Base-by-base conservation (phyloP, 2,888 invertebrate species). In the Notodonta ziczac region DNA sequence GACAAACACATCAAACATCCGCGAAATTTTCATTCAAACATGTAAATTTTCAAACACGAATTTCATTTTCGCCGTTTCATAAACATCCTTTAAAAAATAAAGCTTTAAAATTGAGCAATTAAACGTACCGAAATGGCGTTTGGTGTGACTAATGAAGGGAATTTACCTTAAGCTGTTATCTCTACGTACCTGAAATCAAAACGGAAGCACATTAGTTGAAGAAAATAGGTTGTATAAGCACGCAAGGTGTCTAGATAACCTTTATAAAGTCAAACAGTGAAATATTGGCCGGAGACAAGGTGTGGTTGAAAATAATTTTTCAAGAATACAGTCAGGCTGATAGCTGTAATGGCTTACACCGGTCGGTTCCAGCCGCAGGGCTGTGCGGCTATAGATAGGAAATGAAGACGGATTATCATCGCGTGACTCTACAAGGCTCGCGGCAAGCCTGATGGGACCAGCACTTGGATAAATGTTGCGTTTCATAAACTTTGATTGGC, bases 351-450 rank as follows among this genome's bases (percentile, higher is more conserved):
- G 90, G 87, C 87, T 90, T 87, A 86, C 79, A 79, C 78, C 68
- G 72, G 80, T 81, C 73, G 80, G 82, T 80, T 82, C 76, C 77
- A 79, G 81, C 80, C 76, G 72, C 77, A 79, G 81, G 78, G 77
- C 83, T 80, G 82, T 73, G 89, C 86, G 89, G 42, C 42, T 91
- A 93, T 92, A 92, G 93, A 93, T 91, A 92, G 91, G 91, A 91
- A 93, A 93, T 93, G 91, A 93, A 93, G 93, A 93, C 88, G 85
- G 90, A 93, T 93, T 92, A 90, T 85, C 86, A 69, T 91, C 82
- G 91, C 91, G 91, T 92, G 91, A 90, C 91, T 88, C 72, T 83
- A 86, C 87, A 86, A 83, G 84, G 84, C 73, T 78, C 72, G 76
- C 72, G 74, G 66, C 65, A 71, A 67, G 69, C 73, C 67, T 66